Evolutionary conservation across 2,888 invertebrate genomes (phyloP), one percentile per base, ranked within the genome.

Genomic region (Callyntrura sp.): DNA sequence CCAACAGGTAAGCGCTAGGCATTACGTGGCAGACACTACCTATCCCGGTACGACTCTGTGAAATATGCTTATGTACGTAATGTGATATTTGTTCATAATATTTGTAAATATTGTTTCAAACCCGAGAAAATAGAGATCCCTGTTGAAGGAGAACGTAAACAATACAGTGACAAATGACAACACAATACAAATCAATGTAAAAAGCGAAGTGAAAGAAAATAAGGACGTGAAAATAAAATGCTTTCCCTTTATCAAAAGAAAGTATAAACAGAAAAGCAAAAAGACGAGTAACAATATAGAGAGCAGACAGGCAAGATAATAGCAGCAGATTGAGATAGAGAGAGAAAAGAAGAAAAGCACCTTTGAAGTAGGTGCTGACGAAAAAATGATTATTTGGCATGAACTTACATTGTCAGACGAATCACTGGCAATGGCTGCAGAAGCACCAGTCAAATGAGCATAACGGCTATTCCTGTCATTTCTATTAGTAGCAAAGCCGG

Each of bases 351-450:
- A 81, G 60, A 81, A 43, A 51, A 62, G 62, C 17, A 20, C 35
- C 62, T 35, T 23, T 73, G 79, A 78, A 48, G 81, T 81, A 48
- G 82, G 81, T 79, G 79, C 78, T 78, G 79, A 25, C 83, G 70
- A 76, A 78, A 83, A 81, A 62, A 55, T 43, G 0, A 17, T 43
- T 55, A 17, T 43, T 55, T 79, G 20, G 73, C 68, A 60, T 76
- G 17, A 55, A 92, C 92, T 93, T 92, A 93, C 92, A 91, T 92
- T 93, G 76, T 92, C 92, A 70, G 92, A 93, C 20, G 92, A 92
- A 76, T 92, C 92, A 85, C 92, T 92, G 70, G 91, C 85, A 82
- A 88, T 89, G 83, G 86, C 55, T 45, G 81, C 82, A 76, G 84
- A 81, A 57, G 86, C 85, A 55, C 87, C 81, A 11, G 87, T 87